Percentiles rank a stretch among this genome's conserved stretches.
These are phyloP conservation scores for Chinchilla lanigera DNA, from an alignment of 2,113 vertebrate genomes.

Conservation along the genomic window DNA sequence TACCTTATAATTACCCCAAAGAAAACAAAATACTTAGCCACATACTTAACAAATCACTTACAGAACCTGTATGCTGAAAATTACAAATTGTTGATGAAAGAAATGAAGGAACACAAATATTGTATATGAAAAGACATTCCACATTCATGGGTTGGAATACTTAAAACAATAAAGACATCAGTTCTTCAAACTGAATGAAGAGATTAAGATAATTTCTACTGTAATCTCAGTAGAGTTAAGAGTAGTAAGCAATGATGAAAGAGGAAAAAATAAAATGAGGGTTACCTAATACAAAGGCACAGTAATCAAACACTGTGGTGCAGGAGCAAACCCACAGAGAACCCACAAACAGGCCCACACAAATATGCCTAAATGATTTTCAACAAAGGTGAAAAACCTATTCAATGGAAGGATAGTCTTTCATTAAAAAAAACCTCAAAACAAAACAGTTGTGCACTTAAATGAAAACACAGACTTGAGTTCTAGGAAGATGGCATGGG, in stretches of 20 bases:
- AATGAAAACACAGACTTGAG: neutral
- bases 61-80: neutral
- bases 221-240: neutral
- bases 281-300: neutral
- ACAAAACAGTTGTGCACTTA: neutral
- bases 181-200: neutral
- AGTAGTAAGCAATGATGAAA: neutral
- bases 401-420: neutral
- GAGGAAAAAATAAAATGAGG: neutral
- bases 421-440: neutral
- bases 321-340: neutral
- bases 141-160: neutral
- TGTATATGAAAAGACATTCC: neutral
- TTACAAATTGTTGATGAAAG: neutral
- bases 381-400: neutral
- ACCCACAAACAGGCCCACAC: neutral
- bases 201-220: neutral
- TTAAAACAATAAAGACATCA: neutral
- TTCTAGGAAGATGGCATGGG: neutral
- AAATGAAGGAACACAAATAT: neutral
- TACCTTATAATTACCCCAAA: neutral
- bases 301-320: neutral
- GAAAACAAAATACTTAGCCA: neutral
- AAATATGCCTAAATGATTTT: neutral
- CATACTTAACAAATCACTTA: neutral